phyloP scores from a whole-genome alignment of 2,797 vertebrate genomes.

The Capromys pilorides region DNA sequence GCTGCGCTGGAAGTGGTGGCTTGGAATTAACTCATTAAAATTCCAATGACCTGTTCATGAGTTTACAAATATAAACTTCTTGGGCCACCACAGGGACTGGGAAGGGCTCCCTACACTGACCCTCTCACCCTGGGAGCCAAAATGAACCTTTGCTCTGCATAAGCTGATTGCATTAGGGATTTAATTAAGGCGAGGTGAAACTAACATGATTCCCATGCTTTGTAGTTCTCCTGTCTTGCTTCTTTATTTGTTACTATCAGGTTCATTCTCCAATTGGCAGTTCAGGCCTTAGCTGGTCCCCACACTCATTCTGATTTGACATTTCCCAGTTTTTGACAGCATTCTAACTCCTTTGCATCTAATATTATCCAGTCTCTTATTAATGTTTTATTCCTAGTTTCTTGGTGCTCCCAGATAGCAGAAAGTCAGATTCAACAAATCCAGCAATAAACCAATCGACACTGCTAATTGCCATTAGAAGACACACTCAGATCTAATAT shows the following conservation, averaged over 20 bases:
- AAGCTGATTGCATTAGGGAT: no score
- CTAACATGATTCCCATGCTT: no score
- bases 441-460: not conserved
- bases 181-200: not conserved
- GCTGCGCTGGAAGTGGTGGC: no score
- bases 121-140: not conserved
- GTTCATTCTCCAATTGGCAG: not conserved
- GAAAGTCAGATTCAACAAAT: not conserved
- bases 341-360: not conserved
- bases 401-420: not conserved
- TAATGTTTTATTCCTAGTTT: constrained; percentile 5
- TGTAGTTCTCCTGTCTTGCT: not conserved
- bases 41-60: no score
- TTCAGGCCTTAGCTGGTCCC: not conserved
- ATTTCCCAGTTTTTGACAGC: not conserved
- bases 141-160: not conserved
- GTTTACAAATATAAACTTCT: no score
- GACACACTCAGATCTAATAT: not conserved
- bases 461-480: not conserved
- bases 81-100: no score
- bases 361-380: not conserved
- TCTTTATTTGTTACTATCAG: not conserved
- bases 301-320: not conserved
- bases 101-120: no score
- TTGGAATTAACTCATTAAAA: no score